Evolutionary conservation across 2,888 invertebrate genomes (phyloP).

Genomic region (Acrobeloides nanus): DNA sequence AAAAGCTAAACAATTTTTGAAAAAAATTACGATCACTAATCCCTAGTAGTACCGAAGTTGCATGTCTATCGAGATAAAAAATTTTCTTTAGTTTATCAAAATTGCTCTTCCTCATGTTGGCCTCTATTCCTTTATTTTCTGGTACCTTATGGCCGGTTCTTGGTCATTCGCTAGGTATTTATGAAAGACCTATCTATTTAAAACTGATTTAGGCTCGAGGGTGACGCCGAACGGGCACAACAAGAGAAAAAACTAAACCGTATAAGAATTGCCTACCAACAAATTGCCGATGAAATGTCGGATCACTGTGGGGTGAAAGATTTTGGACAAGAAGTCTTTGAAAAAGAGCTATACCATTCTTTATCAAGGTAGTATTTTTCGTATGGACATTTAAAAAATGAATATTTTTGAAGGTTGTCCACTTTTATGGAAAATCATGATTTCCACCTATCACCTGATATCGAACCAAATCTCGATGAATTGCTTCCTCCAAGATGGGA

Average conservation of each 20-base stretch:
- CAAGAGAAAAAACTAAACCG: constrained; percentile 31
- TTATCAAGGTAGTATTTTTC: constrained; percentile 12
- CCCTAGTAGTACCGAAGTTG: too few species aligned
- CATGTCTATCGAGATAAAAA: too few species aligned
- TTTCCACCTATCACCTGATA: constrained; percentile 27
- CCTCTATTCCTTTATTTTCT: constrained; percentile 40
- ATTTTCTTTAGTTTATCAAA: constrained; percentile 34
- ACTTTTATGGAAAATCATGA: constrained; percentile 35
- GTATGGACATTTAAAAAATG: neutral
- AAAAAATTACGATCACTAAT: too few species aligned
- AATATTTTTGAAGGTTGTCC: constrained; percentile 23
- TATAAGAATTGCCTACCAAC: constrained; percentile 27
- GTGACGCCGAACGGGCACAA: constrained; percentile 35
- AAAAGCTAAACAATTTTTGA: too few species aligned
- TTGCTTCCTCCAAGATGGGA: constrained; percentile 46
- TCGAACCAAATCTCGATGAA: constrained; percentile 26
- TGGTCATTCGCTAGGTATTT: constrained; percentile 30
- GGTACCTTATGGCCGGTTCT: constrained; percentile 42
- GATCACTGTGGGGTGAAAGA: constrained; percentile 4
- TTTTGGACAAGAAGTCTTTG: too few species aligned
- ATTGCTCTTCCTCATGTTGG: constrained; percentile 49
- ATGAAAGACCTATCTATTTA: neutral
- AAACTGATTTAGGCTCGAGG: constrained; percentile 31
- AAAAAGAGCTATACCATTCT: constrained; percentile 11
- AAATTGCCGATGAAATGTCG: constrained; percentile 14